phyloP scores from a whole-genome alignment of 2,797 vertebrate species.

The Borostomias antarcticus region DNA sequence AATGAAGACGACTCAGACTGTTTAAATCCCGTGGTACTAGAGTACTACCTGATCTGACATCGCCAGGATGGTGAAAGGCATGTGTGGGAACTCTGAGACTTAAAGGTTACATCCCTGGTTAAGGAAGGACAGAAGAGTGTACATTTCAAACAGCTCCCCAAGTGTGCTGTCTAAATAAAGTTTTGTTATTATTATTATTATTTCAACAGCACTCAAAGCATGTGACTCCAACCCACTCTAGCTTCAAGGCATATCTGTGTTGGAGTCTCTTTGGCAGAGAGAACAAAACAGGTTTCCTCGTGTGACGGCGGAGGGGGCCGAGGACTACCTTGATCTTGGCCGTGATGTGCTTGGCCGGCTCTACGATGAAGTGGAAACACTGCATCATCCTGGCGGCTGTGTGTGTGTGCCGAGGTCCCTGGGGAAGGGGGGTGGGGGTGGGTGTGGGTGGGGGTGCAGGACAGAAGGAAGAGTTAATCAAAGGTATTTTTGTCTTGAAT shows the following conservation, averaged over 20 bases:
- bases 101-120: too few relatives aligned
- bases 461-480: too few relatives aligned
- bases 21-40: background rate
- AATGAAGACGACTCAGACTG: background rate
- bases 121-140: too few relatives aligned
- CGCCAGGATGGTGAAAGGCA: slow-evolving; percentile 8
- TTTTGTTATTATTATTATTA: background rate
- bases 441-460: background rate
- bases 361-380: slow-evolving; percentile 81
- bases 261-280: background rate
- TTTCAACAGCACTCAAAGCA: background rate
- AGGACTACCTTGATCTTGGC: slow-evolving; percentile 81
- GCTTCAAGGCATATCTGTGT: background rate
- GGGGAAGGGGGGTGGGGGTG: slow-evolving; percentile 18
- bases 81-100: too few relatives aligned
- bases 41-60: too few relatives aligned
- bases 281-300: slow-evolving; percentile 16
- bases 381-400: slow-evolving; percentile 74
- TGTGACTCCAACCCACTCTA: background rate
- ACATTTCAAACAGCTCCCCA: too few relatives aligned
- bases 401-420: slow-evolving; percentile 23
- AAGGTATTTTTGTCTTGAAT: too few relatives aligned
- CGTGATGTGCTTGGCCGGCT: slow-evolving; percentile 77
- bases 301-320: background rate
- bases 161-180: too few relatives aligned